A percentile compares a stretch with the other conserved stretches of the same genome.
phyloP scores from a whole-genome alignment of 2,797 vertebrate genomes.

The Simalia tracyae region DNA sequence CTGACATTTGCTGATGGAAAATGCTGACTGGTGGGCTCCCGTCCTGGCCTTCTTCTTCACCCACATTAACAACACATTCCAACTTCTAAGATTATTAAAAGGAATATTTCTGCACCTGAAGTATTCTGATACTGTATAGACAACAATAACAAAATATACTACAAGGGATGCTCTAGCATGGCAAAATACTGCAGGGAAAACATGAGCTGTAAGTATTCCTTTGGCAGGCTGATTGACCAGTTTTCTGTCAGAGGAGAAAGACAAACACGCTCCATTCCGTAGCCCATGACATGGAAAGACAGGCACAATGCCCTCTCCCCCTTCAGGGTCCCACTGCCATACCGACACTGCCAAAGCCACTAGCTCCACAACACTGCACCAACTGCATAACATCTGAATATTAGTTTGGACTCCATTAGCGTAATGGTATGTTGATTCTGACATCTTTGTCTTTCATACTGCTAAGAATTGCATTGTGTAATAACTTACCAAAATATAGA shows the following conservation, averaged over 20 bases:
- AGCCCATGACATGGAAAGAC: background rate
- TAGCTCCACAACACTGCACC: conserved; percentile 69
- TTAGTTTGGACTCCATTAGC: conserved; percentile 41
- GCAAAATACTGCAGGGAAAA: background rate
- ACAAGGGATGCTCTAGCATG: conserved; percentile 7
- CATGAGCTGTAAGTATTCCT: background rate
- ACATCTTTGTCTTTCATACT: accelerated
- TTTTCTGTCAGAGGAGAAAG: conserved; percentile 22
- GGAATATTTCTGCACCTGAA: background rate
- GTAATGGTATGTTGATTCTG: background rate
- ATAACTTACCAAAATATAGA: background rate
- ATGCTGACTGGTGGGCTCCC: background rate
- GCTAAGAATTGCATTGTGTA: accelerated
- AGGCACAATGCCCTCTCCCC: conserved; percentile 19
- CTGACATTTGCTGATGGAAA: background rate
- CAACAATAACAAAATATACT: background rate
- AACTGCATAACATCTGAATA: conserved; percentile 35
- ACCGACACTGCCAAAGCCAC: conserved; percentile 17
- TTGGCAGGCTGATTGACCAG: conserved; percentile 14
- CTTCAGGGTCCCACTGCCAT: background rate
- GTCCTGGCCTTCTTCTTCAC: background rate
- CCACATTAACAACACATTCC: background rate
- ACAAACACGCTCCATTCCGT: conserved; percentile 26
- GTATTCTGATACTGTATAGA: background rate
- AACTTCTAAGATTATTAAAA: background rate